A percentile compares a stretch with the other conserved stretches of the same genome.
These are phyloP conservation scores for Pelecanoides urinatrix DNA, from an alignment of 2,113 vertebrate genomes.

Conservation along the genomic window DNA sequence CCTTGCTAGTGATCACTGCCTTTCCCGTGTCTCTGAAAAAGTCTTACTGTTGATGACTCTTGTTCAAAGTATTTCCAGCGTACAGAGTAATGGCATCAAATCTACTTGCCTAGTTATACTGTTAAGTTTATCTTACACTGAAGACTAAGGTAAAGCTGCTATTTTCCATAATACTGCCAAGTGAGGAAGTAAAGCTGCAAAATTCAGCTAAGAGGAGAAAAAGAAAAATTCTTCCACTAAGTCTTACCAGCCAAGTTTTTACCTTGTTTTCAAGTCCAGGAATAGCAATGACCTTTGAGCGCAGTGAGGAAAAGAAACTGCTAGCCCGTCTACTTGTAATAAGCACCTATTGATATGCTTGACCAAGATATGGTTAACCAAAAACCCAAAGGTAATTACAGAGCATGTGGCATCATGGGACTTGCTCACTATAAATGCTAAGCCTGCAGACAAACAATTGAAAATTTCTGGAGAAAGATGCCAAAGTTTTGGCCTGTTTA, in stretches of 20 bases:
- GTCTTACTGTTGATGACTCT: not conserved
- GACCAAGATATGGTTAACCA: slow-evolving; percentile 4
- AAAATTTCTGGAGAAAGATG: not conserved
- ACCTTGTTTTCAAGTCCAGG: slow-evolving; percentile 20
- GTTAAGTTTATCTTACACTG: not conserved
- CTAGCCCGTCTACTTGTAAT: not conserved
- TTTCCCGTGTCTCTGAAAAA: not conserved
- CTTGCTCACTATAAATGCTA: not conserved
- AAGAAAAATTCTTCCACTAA: not conserved
- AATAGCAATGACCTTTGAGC: slow-evolving; percentile 49
- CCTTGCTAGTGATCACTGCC: not conserved
- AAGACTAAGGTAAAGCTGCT: not conserved
- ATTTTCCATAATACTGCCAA: not conserved
- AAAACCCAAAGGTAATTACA: slow-evolving; percentile 5
- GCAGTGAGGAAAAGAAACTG: not conserved
- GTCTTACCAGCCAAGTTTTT: not conserved
- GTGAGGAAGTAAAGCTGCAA: not conserved
- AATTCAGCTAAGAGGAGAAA: not conserved
- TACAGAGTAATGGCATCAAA: not conserved
- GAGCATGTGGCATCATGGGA: not conserved
- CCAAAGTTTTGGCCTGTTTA: not conserved
- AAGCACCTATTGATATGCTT: not conserved
- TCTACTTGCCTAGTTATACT: not conserved
- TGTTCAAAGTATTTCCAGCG: not conserved
- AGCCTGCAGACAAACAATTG: not conserved